Evolutionary conservation across 2,797 vertebrate species (phyloP), one percentile per base, ranked within the genome.

Genomic region (Clarias pachynema): DNA sequence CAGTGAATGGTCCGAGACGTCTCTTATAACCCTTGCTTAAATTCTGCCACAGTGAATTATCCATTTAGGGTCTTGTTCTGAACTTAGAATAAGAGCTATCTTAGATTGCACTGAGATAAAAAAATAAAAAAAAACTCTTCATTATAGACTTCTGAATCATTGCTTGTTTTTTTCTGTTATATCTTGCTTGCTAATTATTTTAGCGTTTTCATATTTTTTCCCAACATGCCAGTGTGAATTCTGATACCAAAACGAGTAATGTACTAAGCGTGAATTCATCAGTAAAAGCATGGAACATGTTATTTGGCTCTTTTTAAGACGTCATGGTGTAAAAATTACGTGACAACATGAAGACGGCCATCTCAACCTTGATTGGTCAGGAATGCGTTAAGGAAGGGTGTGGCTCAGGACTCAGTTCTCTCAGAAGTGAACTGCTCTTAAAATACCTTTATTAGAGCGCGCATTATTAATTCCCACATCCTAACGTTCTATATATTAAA

Each of bases 1-100:
- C 65, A 15, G 49, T 65, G 31, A 69, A 81, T 34, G 80, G 65
- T 56, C 63, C 12, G 49, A 69, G 49, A 81, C 80, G 40, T 56
- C 63, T 22, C 44, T 53, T 81, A 81, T 69, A 56, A 20, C 79
- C 18, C 26, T 57, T 81, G 57, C 65, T 81, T 69, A 68, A 68
- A 81, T 24, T 53, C 26, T 56, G 37, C 59, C 31, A n/a, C 59
- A 40, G 59, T 44, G 37, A 79, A 40, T 62, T 29, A n/a, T 65
- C 78, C 60, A 49, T 62, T 79, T n/a, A 40, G 77, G 34, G 31
- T 62, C 31, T 40, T n/a, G 60, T 26, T 9, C 8, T 5, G 31
- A 8, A 8, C 24, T 26, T 18, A 4, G 14, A 44, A 44, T 44
- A 44, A 44, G 40, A 22, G 24, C 26, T 62, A 3, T 24, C 20